phyloP scores from a whole-genome alignment of 1,140 invertebrate genomes.

The Onthophagus taurus region DNA sequence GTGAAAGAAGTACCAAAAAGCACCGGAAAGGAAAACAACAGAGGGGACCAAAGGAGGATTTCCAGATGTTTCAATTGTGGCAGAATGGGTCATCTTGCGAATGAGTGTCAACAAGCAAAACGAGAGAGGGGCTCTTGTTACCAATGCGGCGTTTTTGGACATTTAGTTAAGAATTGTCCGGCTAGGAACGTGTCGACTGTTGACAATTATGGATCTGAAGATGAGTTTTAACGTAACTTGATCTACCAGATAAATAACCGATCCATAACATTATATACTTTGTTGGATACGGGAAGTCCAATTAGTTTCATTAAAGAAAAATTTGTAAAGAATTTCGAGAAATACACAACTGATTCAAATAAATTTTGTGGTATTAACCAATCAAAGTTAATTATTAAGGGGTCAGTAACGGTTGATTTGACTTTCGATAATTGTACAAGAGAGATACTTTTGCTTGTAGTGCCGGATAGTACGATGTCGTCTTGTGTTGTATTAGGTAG shows the following conservation, averaged over 20 bases:
- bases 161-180: conserved; percentile 4
- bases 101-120: conserved; percentile 10
- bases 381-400: conserved; percentile 1
- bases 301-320: conserved; percentile 9
- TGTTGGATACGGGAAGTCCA: conserved; percentile 8
- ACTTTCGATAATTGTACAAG: neutral
- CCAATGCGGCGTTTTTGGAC: conserved; percentile 6
- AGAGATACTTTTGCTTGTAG: conserved; percentile 1
- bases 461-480: conserved; percentile 1
- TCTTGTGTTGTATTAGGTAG: neutral
- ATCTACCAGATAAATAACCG: neutral
- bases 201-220: neutral
- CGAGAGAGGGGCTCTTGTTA: conserved; percentile 14
- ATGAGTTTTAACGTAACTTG: conserved; percentile 1
- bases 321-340: conserved; percentile 4
- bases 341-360: conserved; percentile 1
- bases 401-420: neutral
- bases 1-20: neutral
- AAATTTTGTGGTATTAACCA: conserved; percentile 9
- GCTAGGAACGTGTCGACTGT: neutral
- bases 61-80: conserved; percentile 14
- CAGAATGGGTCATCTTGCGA: neutral
- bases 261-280: conserved; percentile 2
- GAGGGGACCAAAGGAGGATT: neutral
- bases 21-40: neutral